Percentiles rank a stretch among this genome's conserved stretches.
phyloP scores from a whole-genome alignment of 2,888 invertebrate species.

The Baccha elongata region DNA sequence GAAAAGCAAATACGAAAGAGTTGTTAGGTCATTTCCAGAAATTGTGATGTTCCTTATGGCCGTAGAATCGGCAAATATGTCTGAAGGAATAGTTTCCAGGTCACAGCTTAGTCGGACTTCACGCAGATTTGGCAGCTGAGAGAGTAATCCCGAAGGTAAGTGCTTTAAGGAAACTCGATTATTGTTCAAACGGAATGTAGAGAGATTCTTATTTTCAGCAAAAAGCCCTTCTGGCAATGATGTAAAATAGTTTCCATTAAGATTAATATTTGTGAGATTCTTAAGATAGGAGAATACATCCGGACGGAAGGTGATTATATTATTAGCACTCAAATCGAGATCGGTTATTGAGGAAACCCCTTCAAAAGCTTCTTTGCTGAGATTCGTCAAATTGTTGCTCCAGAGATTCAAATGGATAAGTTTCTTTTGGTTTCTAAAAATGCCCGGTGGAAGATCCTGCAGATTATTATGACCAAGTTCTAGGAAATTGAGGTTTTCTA shows the following conservation, averaged over 20 bases:
- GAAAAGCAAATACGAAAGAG: conserved; percentile 86
- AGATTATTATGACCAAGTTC: conserved; percentile 88
- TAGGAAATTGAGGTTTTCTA: conserved; percentile 85
- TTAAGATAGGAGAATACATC: conserved; percentile 85
- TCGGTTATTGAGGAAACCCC: conserved; percentile 85
- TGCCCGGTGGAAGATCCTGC: conserved; percentile 84
- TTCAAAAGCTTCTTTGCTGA: conserved; percentile 86
- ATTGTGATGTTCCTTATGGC: conserved; percentile 85
- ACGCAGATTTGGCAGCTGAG: conserved; percentile 84
- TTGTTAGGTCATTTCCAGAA: conserved; percentile 84
- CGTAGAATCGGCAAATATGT: conserved; percentile 85
- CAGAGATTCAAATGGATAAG: conserved; percentile 86
- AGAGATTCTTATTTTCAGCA: conserved; percentile 83
- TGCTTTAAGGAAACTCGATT: conserved; percentile 85
- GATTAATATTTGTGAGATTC: conserved; percentile 86
- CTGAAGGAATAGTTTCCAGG: conserved; percentile 84
- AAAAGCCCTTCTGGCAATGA: conserved; percentile 86
- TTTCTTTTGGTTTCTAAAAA: conserved; percentile 85
- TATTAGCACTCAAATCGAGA: conserved; percentile 88
- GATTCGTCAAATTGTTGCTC: conserved; percentile 86
- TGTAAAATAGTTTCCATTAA: conserved; percentile 87
- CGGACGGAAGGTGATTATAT: conserved; percentile 85
- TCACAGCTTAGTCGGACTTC: conserved; percentile 85
- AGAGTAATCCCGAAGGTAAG: conserved; percentile 85
- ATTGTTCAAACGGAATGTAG: conserved; percentile 84